These are phyloP conservation scores for Ferrisia virgata DNA, from an alignment of 2,888 invertebrate genomes.

Conservation along the genomic window DNA sequence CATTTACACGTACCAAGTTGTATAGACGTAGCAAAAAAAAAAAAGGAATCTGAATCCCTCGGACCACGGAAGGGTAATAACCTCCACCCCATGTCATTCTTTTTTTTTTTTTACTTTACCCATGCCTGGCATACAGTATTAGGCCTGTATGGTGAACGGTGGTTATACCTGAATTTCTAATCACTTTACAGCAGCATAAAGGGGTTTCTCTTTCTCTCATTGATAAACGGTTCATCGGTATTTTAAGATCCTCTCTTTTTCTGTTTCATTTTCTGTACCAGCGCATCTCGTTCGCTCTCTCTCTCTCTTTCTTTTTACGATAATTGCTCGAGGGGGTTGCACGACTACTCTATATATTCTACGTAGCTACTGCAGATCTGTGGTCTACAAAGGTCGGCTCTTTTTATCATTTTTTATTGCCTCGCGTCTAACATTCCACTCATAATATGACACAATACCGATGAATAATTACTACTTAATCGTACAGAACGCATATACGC, in stretches of 20 bases:
- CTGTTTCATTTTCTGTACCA: not conserved
- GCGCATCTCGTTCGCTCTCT: too few relatives aligned
- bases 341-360: not conserved
- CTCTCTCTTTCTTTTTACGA: not conserved
- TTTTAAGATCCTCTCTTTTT: not conserved
- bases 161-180: not conserved
- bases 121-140: too few relatives aligned
- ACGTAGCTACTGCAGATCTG: not conserved
- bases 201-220: not conserved
- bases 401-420: not conserved
- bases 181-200: not conserved
- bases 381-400: not conserved
- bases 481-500: not conserved
- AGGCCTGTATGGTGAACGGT: not conserved
- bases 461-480: not conserved
- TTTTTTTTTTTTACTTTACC: not conserved
- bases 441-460: not conserved
- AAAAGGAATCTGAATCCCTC: not conserved
- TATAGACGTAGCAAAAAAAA: not conserved
- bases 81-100: slow-evolving; percentile 4
- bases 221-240: not conserved
- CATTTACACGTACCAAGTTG: too few relatives aligned
- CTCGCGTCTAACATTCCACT: not conserved
- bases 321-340: not conserved
- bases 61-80: not conserved